A percentile compares a stretch with the other conserved stretches of the same genome.
phyloP scores from a whole-genome alignment of 2,888 invertebrate genomes.

The Lycaena phlaeas region DNA sequence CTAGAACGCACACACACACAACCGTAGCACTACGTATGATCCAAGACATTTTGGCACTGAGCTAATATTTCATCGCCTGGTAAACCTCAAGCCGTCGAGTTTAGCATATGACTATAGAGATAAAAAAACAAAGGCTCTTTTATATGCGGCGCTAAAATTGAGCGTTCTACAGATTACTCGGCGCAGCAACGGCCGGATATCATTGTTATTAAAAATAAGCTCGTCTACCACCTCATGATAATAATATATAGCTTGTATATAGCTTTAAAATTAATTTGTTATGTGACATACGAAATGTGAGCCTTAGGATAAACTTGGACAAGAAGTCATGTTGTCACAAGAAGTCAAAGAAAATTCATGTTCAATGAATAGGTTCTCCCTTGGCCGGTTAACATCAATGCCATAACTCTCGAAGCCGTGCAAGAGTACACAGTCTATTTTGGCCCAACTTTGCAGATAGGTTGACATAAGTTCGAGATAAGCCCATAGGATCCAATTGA shows the following conservation, averaged over 20 bases:
- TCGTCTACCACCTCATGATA: slow-evolving; percentile 23
- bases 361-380: too few species aligned
- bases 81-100: slow-evolving; percentile 28
- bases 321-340: too few species aligned
- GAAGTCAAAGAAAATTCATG: too few species aligned
- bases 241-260: slow-evolving; percentile 4
- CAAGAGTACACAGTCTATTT: too few species aligned
- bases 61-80: slow-evolving; percentile 31
- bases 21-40: slow-evolving; percentile 40
- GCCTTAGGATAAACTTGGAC: too few species aligned
- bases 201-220: slow-evolving; percentile 59
- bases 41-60: slow-evolving; percentile 46
- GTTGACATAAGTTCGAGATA: too few species aligned
- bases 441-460: too few species aligned
- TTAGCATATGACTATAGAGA: slow-evolving; percentile 45
- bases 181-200: slow-evolving; percentile 68
- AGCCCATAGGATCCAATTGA: too few species aligned
- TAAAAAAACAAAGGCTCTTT: slow-evolving; percentile 55
- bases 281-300: too few species aligned
- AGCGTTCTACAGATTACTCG: slow-evolving; percentile 46
- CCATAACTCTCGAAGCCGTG: too few species aligned
- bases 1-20: slow-evolving; percentile 50
- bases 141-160: slow-evolving; percentile 66
- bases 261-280: too few species aligned
- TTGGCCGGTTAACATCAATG: too few species aligned